Conservation (phyloP, 2,888 invertebrate species). For the Resseliella maxima region DNA sequence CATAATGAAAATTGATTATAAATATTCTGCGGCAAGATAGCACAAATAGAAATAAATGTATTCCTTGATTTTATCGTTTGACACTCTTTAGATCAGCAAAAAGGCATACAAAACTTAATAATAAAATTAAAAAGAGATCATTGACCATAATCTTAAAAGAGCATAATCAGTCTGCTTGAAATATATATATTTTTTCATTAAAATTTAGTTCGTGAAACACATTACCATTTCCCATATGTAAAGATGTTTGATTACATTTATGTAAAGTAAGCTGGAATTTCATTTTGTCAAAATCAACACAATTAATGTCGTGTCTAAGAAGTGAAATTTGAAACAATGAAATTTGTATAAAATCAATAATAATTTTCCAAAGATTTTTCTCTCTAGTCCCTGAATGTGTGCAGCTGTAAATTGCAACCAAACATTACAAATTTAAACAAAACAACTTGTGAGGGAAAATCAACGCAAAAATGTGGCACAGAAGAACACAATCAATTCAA, state of each 20-base stretch:
- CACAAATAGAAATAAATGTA: neutral
- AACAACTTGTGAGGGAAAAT: neutral
- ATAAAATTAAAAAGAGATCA: constrained; percentile 40
- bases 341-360: neutral
- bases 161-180: neutral
- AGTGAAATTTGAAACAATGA: neutral
- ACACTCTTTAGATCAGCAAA: neutral
- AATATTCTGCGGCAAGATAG: no score
- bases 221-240: neutral
- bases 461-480: neutral
- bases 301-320: no score
- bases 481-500: neutral
- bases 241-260: no score
- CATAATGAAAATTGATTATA: no score
- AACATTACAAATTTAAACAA: neutral
- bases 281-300: no score
- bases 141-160: neutral
- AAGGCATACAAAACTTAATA: neutral
- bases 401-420: neutral
- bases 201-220: neutral
- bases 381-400: neutral
- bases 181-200: neutral
- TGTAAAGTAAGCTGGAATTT: no score
- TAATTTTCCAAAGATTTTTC: neutral
- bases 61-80: neutral